Base-by-base conservation (phyloP, 2,888 invertebrate genomes). In the Papilio demoleus region DNA sequence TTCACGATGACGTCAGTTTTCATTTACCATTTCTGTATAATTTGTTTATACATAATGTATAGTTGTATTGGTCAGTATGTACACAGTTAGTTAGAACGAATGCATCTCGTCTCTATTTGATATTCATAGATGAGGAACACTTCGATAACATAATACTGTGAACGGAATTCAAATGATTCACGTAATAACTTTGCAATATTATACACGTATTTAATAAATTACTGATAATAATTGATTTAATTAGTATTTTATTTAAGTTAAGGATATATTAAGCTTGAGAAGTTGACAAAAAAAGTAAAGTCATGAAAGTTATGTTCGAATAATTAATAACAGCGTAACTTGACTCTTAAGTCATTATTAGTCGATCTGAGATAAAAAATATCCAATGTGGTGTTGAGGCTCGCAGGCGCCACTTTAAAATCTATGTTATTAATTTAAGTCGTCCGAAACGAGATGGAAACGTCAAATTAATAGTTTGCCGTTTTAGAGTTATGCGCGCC, bases 341-440 rank as follows among this genome's bases (percentile, higher is more conserved):
- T 50, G 64, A 64, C 38, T 31, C 50, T 53, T 12, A 59, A 17
- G 14, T 22, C 58, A 36, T 53, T 36, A 63, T 68, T 63, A 27
- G 45, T 56, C 22, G 45, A n/a, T 58, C 9, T 4, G 45, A 47
- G 45, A 27, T 45, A 11, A 19, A 68, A 62, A 42, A 63, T 56
- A 62, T 9, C 17, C 42, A 34, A 40, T 62, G 40, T 45, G 4
- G 47, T 47, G 47, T 19, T 47, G 11, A 12, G 12, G 12, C 47
- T 27, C 14, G 50, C 53, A 34, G 56, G 62, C 63, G 68, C 63
- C 68, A 63, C 45, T 17, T 19, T 45, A 36, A 42, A n/a, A 17
- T 36, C 19, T 34, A 14, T 67, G 40, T 42, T 53, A 67, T 67
- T 61, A 61, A 61, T 67, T 53, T 67, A 40, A 67, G 61, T 61